These are phyloP conservation scores for Psilopogon haemacephalus DNA, from an alignment of 2,113 vertebrate species.

Conservation along the genomic window DNA sequence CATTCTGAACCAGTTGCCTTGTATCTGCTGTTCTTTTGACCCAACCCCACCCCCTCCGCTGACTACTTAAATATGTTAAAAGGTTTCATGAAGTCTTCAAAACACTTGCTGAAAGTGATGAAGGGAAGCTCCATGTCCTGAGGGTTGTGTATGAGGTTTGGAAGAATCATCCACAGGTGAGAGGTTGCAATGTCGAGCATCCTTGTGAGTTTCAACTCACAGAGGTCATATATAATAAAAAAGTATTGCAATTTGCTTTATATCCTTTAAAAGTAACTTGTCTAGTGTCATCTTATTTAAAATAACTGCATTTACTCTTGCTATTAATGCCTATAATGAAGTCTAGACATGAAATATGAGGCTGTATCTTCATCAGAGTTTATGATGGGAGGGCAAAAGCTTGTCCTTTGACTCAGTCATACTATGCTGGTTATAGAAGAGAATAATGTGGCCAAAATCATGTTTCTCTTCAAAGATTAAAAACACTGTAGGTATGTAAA, in stretches of 20 bases:
- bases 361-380: neutral
- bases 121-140: constrained; percentile 95
- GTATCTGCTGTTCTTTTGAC: neutral
- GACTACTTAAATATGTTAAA: constrained; percentile 16
- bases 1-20: neutral
- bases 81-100: constrained; percentile 98
- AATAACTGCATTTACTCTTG: neutral
- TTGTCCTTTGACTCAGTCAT: neutral
- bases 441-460: neutral
- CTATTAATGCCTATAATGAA: neutral
- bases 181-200: neutral
- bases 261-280: neutral
- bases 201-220: neutral
- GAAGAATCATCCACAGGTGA: constrained; percentile 96
- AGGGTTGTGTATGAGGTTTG: constrained; percentile 93
- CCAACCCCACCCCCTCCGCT: neutral
- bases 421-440: neutral
- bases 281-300: neutral
- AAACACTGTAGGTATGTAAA: neutral
- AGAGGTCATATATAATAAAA: neutral
- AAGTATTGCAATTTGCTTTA: neutral
- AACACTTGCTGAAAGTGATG: constrained; percentile 88
- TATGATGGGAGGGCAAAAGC: neutral
- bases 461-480: neutral
- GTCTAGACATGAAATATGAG: neutral